These are phyloP conservation scores for Litocranius walleri DNA, from an alignment of 2,113 vertebrate genomes.

Conservation along the genomic window DNA sequence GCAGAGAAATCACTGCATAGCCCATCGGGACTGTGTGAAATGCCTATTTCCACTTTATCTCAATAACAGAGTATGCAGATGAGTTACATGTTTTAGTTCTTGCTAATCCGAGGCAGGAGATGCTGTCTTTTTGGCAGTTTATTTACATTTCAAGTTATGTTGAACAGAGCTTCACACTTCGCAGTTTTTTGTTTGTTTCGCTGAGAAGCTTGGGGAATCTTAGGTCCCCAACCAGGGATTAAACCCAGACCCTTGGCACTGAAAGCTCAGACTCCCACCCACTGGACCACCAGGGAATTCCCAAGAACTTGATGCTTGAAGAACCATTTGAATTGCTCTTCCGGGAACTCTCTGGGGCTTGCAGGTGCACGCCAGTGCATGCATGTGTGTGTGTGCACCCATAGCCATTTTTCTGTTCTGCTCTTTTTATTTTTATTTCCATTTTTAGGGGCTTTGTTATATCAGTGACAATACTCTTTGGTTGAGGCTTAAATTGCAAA, in stretches of 20 bases:
- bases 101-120: background rate
- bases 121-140: background rate
- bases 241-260: background rate
- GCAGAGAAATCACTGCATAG: no score
- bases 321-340: background rate
- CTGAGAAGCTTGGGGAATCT: background rate
- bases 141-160: background rate
- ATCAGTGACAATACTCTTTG: background rate
- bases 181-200: background rate
- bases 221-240: background rate
- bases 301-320: background rate
- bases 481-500: background rate
- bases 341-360: background rate
- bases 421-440: background rate
- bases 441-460: background rate
- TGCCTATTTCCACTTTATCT: background rate
- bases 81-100: background rate
- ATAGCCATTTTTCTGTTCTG: background rate
- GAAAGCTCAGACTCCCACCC: background rate
- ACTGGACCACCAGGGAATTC: background rate
- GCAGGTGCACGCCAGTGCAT: accelerated
- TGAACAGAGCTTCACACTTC: background rate
- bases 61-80: background rate
- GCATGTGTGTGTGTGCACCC: no score
- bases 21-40: background rate